A percentile compares a stretch with the other conserved stretches of the same genome.
Conservation (phyloP, 2,797 vertebrate genomes). For the Pangasius mekongensis region DNA sequence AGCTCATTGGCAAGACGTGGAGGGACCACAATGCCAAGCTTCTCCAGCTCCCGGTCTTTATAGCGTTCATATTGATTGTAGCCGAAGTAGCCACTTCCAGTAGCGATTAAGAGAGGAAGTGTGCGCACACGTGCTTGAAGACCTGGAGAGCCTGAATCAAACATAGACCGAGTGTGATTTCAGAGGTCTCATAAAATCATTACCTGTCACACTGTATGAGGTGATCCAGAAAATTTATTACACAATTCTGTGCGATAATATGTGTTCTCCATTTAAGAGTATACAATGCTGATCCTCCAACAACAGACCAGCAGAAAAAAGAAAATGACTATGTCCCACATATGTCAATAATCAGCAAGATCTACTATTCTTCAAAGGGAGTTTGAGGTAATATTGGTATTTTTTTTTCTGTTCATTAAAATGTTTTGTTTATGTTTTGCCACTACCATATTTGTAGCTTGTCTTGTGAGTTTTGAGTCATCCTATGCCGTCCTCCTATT, state of each 20-base stretch:
- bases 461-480: background rate
- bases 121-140: slow-evolving; percentile 74
- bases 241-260: no score
- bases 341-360: background rate
- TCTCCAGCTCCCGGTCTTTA: slow-evolving; percentile 68
- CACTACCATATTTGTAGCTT: background rate
- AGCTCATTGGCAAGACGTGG: slow-evolving; percentile 78
- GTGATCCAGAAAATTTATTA: background rate
- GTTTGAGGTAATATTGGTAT: background rate
- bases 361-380: background rate
- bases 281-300: background rate
- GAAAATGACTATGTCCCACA: background rate
- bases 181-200: background rate
- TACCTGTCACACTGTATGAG: background rate
- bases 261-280: background rate
- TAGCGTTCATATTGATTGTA: slow-evolving; percentile 85
- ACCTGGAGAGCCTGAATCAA: slow-evolving; percentile 41
- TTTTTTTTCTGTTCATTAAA: background rate
- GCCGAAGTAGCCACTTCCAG: slow-evolving; percentile 85
- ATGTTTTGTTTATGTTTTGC: background rate
- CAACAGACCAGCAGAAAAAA: background rate
- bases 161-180: background rate
- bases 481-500: background rate
- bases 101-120: slow-evolving; percentile 80
- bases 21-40: slow-evolving; percentile 75